phyloP scores from a whole-genome alignment of 2,113 vertebrate genomes.

The Piaya cayana region DNA sequence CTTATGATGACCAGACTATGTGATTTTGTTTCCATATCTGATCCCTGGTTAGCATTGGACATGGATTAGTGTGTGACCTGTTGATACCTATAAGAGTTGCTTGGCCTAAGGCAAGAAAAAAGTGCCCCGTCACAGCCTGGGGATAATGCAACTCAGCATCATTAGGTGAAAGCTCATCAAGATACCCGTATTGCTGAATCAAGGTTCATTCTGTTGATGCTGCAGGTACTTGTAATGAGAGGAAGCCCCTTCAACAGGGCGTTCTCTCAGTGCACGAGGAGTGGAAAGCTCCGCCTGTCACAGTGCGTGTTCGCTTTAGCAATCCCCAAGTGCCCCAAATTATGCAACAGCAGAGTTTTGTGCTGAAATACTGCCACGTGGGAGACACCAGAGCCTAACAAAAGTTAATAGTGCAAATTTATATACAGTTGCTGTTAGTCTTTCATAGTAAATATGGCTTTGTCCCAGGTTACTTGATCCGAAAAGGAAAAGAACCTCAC shows the following conservation, averaged over 20 bases:
- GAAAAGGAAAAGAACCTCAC: not conserved
- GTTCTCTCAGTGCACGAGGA: not conserved
- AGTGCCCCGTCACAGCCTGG: not conserved
- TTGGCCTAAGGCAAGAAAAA: not conserved
- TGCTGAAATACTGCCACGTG: not conserved
- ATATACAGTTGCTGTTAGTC: not conserved
- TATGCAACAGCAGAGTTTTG: not conserved
- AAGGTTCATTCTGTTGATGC: not conserved
- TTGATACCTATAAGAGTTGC: not conserved
- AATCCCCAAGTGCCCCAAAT: not conserved
- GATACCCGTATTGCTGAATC: rapidly evolving
- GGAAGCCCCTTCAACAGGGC: not conserved
- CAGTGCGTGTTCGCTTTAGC: not conserved
- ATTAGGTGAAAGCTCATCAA: not conserved
- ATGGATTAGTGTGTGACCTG: not conserved
- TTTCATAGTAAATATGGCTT: not conserved
- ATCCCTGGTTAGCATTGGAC: not conserved
- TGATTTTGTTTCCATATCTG: not conserved
- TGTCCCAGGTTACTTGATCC: not conserved
- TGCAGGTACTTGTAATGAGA: rapidly evolving
- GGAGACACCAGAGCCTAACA: not conserved
- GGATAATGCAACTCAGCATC: not conserved
- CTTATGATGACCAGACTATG: not conserved
- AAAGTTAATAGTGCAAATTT: not conserved
- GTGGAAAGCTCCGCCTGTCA: not conserved